phyloP scores from a whole-genome alignment of 2,113 vertebrate species.

The Hassar affinis region DNA sequence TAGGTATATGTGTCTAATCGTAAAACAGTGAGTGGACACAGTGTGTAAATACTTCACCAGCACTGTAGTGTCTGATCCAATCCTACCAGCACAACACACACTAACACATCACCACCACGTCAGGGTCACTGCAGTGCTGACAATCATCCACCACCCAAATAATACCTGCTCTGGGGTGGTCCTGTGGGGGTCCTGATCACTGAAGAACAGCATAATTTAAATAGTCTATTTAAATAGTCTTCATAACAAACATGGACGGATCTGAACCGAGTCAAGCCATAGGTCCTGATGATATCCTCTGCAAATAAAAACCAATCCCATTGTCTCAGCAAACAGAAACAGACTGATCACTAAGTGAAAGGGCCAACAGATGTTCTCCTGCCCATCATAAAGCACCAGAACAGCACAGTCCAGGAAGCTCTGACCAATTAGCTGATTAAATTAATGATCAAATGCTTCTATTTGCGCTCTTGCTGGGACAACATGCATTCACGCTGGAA shows the following conservation, averaged over 20 bases:
- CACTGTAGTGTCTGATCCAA: no score
- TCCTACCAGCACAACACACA: no score
- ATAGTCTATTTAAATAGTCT: neutral
- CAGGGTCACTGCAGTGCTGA: no score
- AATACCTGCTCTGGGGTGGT: no score
- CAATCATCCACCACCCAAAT: no score
- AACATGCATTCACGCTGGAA: neutral
- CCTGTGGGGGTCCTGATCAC: no score
- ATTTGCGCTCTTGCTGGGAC: constrained; percentile 3
- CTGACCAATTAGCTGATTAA: constrained; percentile 31
- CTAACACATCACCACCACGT: no score
- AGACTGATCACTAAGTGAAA: constrained; percentile 8
- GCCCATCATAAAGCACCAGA: constrained; percentile 31
- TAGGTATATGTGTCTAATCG: no score
- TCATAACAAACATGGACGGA: neutral
- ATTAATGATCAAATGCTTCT: constrained; percentile 17
- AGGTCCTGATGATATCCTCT: neutral
- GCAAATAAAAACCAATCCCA: constrained; percentile 12
- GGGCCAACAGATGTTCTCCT: constrained; percentile 31
- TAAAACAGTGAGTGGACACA: no score
- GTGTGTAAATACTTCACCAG: no score
- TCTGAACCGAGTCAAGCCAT: neutral
- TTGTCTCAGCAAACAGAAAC: constrained; percentile 12
- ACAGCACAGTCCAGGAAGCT: neutral
- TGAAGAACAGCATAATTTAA: no score